phyloP scores from a whole-genome alignment of 2,113 vertebrate genomes.

The Nymphicus hollandicus region DNA sequence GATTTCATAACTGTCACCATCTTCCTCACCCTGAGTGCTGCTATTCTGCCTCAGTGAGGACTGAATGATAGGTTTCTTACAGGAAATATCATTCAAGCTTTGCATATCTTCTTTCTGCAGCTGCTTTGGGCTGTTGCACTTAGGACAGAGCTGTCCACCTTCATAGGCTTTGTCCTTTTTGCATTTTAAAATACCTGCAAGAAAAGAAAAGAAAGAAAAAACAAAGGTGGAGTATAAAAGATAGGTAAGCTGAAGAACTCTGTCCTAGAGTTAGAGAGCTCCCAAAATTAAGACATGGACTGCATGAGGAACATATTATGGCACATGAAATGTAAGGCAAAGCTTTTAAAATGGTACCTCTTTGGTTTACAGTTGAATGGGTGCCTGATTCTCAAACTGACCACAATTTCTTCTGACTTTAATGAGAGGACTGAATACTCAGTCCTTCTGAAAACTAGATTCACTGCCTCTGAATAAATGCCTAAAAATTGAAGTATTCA shows the following conservation, averaged over 20 bases:
- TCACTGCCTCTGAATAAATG: background rate
- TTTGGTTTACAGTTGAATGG: background rate
- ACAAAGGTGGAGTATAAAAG: background rate
- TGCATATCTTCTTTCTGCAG: constrained; percentile 74
- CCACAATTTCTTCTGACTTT: background rate
- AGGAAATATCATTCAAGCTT: constrained; percentile 69
- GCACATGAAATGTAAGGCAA: background rate
- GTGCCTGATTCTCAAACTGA: background rate
- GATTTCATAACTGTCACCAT: constrained; percentile 29
- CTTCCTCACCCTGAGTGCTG: constrained; percentile 51
- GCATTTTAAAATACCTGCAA: constrained; percentile 86
- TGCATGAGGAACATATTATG: background rate
- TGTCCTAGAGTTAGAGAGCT: background rate
- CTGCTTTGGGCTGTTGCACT: constrained; percentile 77
- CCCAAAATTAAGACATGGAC: background rate
- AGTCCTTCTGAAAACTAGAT: background rate
- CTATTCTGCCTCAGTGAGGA: constrained; percentile 62
- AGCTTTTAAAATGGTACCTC: background rate
- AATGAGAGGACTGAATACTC: background rate
- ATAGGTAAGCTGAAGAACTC: background rate
- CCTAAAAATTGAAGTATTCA: background rate
- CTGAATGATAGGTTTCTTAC: constrained; percentile 77
- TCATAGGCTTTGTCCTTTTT: constrained; percentile 86
- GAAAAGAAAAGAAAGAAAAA: background rate
- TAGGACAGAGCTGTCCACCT: constrained; percentile 82